Evolutionary conservation across 1,140 invertebrate genomes (phyloP), one percentile per base, ranked within the genome.

Genomic region (Condylostylus longicornis): DNA sequence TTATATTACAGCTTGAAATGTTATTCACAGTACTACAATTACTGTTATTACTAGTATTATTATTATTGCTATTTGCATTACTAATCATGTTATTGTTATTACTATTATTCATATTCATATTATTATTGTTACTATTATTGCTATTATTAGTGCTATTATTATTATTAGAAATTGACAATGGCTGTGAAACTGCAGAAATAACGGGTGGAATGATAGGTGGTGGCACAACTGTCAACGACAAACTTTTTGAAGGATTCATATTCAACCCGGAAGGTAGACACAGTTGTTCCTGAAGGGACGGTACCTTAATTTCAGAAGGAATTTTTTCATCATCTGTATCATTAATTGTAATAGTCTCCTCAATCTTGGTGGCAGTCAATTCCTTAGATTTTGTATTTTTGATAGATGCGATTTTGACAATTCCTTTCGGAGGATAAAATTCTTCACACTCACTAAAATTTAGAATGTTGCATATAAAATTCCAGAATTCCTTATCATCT

Each of bases 401-500:
- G 8, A 51, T 54, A 37, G 55, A 55, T 20, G 51, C 54, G 3
- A 52, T 52, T 37, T 54, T 55, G n/a, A n/a, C n/a, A 18, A 58
- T 53, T 10, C 50, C 57, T 28, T 58, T 58, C 22, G 55, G 55
- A 40, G 53, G 53, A 37, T 58, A 51, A 33, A 58, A 58, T 37
- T 58, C 55, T 15, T 55, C 55, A 31, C 58, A 53, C 37, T 58
- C 51, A 29, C 52, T 53, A 31, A 55, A 58, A 28, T 50, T 53
- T 18, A 58, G 37, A 8, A 58, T 48, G 2, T 49, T 56, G 38
- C 55, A 58, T 13, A 58, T 44, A 53, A 51, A 75, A 45, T 68
- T 68, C 74, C 74, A 78, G 5, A 77, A 43, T 20, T 69, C 62
- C 2, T 69, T 70, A 49, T 76, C 73, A 40, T 66, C 74, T 50